A percentile compares a stretch with the other conserved stretches of the same genome.
These are phyloP conservation scores for Oxygymnocypris stewartii DNA, from an alignment of 2,113 vertebrate genomes.

Conservation along the genomic window DNA sequence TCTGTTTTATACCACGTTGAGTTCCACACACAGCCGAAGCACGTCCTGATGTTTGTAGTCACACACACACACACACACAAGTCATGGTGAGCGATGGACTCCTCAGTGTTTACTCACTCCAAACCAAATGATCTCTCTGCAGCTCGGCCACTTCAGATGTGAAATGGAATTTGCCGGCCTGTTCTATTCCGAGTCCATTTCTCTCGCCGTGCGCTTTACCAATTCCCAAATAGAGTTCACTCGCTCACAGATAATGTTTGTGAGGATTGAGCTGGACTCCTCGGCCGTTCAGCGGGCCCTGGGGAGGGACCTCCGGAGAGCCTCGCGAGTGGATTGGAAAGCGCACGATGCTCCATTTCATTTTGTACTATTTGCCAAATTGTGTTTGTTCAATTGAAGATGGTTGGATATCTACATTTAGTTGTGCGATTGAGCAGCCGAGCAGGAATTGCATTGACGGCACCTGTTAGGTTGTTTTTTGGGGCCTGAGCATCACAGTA, in stretches of 20 bases:
- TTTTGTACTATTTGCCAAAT: constrained; percentile 87
- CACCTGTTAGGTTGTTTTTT: not conserved
- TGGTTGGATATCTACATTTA: constrained; percentile 81
- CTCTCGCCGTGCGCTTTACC: constrained; percentile 82
- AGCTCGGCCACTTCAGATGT: constrained; percentile 97
- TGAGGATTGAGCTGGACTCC: constrained; percentile 85
- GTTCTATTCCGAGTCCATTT: constrained; percentile 88
- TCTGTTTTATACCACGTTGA: constrained; percentile 15
- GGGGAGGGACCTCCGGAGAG: constrained; percentile 81
- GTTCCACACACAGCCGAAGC: constrained; percentile 34
- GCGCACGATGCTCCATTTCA: constrained; percentile 84
- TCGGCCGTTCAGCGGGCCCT: constrained; percentile 81
- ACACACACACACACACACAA: constrained; percentile 79
- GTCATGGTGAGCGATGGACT: constrained; percentile 95
- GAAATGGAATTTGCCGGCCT: constrained; percentile 95
- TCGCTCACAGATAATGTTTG: constrained; percentile 92
- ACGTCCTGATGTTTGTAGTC: constrained; percentile 34
- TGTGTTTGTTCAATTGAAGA: constrained; percentile 87
- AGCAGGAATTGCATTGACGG: constrained; percentile 54
- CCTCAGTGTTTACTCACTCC: constrained; percentile 93
- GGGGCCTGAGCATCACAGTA: not conserved
- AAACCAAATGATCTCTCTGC: constrained; percentile 97
- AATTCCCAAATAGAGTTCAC: constrained; percentile 93
- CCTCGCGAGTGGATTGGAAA: constrained; percentile 86
- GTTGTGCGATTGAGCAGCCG: constrained; percentile 77